Evolutionary conservation across 2,797 vertebrate genomes (phyloP), one percentile per base, ranked within the genome.

Genomic region (Natrix natrix): DNA sequence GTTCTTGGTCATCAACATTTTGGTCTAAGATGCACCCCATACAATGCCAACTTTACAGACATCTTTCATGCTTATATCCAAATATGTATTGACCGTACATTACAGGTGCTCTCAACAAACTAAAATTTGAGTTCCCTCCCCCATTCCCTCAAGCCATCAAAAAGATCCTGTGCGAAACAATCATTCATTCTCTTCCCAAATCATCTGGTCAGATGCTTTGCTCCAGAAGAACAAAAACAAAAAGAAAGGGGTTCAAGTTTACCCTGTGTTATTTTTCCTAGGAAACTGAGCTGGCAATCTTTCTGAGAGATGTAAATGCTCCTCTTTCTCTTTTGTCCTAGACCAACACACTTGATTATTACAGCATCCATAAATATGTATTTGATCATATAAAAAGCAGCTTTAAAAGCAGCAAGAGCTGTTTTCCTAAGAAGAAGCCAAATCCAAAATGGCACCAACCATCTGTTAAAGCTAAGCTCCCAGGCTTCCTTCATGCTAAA

Each of bases 361-460:
- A 88, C 91, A 57, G 86, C 26, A 60, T 63, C 87, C 87, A 88
- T 91, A 88, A 93, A 89, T 88, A 83, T 86, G 87, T 63, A 91
- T 91, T 91, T 93, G 83, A 59, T 54, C 63, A 56, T 89, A 74
- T 63, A 91, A 93, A 91, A 89, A 20, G 69, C 56, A 63, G 57
- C 57, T 88, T 91, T 86, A 89, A 91, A 91, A 89, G 87, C 93
- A 83, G 54, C 14, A 2, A 89, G 69, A 88, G 74, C 69, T 83
- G 90, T 14, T 88, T 88, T 20, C 48, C 87, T n/a, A 63, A 86
- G 57, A 56, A 16, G 56, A 60, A 56, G 57, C 87, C 66, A 91
- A 93, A 93, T 93, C 93, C 87, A 93, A 93, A 93, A 93, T 93
- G 90, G 93, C 93, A 93, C 57, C 93, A 56, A 56, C 90, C 93